Conservation (phyloP, 2,797 vertebrate species). For the Syngnathus rostellatus region DNA sequence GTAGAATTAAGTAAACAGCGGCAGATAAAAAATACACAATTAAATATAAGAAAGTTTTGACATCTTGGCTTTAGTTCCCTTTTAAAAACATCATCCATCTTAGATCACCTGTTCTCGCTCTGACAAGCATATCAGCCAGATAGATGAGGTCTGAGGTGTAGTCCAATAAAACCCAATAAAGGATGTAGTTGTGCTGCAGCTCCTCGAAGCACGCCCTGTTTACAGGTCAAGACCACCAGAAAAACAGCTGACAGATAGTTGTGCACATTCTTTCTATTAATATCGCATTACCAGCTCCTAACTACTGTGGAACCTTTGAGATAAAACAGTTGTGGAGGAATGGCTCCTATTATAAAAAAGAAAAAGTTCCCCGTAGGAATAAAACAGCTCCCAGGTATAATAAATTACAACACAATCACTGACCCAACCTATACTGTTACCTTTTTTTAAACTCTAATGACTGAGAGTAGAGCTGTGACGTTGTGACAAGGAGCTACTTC, state of each 20-base stretch:
- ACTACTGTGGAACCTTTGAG: background rate
- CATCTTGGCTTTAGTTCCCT: too few relatives aligned
- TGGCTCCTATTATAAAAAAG: too few relatives aligned
- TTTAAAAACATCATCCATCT: background rate
- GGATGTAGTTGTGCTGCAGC: conserved; percentile 79
- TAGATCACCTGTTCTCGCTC: conserved; percentile 79
- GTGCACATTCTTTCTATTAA: too few relatives aligned
- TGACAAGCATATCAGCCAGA: conserved; percentile 82
- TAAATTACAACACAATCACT: too few relatives aligned
- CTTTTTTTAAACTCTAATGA: background rate
- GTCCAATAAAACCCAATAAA: conserved; percentile 81
- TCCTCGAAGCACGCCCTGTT: conserved; percentile 93
- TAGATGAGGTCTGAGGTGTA: conserved; percentile 84
- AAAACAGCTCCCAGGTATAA: too few relatives aligned
- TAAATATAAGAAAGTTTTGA: too few relatives aligned
- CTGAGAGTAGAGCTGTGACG: background rate
- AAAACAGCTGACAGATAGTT: background rate
- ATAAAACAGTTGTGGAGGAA: background rate
- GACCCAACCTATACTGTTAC: too few relatives aligned
- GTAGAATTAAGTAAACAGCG: too few relatives aligned
- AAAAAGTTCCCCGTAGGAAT: too few relatives aligned
- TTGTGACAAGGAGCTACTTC: background rate
- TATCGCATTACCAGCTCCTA: background rate
- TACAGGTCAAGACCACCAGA: conserved; percentile 10
- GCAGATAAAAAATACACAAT: background rate